phyloP scores from a whole-genome alignment of 2,888 invertebrate species.

The Tinea pellionella region DNA sequence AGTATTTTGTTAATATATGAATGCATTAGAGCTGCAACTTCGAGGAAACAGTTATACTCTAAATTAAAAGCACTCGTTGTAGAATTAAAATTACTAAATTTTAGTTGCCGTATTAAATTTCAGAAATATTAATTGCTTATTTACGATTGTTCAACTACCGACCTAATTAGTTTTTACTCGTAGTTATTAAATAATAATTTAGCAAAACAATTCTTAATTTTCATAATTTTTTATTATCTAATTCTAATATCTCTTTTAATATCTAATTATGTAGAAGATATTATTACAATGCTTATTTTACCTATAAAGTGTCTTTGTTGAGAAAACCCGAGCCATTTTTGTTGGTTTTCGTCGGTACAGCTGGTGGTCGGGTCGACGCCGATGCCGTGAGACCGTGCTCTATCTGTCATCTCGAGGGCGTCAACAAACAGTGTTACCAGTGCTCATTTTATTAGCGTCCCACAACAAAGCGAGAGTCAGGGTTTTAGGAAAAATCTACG shows the following conservation, averaged over 20 bases:
- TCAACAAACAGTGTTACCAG: slow-evolving; percentile 63
- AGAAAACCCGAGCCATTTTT: neutral
- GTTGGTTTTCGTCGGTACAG: neutral
- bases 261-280: too few relatives aligned
- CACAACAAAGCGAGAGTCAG: slow-evolving; percentile 24
- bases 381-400: slow-evolving; percentile 38
- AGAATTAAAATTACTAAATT: slow-evolving; percentile 34
- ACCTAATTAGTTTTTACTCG: neutral
- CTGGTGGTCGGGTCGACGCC: neutral
- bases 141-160: neutral
- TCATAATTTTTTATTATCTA: too few relatives aligned
- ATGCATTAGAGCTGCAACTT: slow-evolving; percentile 48
- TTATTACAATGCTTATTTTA: neutral
- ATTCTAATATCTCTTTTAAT: too few relatives aligned
- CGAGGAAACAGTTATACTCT: slow-evolving; percentile 46
- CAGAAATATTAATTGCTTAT: slow-evolving; percentile 8
- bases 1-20: slow-evolving; percentile 48
- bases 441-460: slow-evolving; percentile 60
- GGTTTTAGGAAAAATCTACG: slow-evolving; percentile 12
- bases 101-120: neutral
- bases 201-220: too few relatives aligned
- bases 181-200: neutral
- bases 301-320: slow-evolving; percentile 1
- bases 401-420: slow-evolving; percentile 60
- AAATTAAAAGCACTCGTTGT: slow-evolving; percentile 54